These are phyloP conservation scores for Mormoops blainvillei DNA, from an alignment of 2,113 vertebrate species.

Conservation along the genomic window DNA sequence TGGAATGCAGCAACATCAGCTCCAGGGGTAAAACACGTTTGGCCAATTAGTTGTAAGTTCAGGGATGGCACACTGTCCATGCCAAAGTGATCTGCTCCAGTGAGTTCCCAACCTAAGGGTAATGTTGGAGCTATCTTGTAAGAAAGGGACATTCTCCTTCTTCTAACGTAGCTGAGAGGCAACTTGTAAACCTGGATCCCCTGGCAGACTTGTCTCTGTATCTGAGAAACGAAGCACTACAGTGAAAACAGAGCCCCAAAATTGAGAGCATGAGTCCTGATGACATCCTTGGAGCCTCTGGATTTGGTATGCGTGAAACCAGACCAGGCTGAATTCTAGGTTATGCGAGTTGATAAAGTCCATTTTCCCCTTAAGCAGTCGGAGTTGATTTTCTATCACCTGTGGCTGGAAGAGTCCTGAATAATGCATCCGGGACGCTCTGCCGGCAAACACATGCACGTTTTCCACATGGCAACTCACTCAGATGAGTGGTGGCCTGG, in stretches of 20 bases:
- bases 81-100: too few species aligned
- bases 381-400: not conserved
- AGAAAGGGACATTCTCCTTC: not conserved
- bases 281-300: not conserved
- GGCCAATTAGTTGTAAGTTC: not conserved
- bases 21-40: not conserved
- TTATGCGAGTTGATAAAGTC: not conserved
- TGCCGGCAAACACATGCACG: not conserved
- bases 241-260: not conserved
- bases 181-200: not conserved
- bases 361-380: not conserved
- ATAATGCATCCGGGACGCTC: not conserved
- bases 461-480: conserved; percentile 31
- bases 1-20: not conserved
- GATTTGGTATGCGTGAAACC: not conserved
- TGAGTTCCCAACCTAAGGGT: not conserved
- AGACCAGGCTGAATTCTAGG: not conserved
- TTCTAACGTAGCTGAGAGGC: not conserved
- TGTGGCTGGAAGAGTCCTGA: not conserved
- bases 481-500: conserved; percentile 27
- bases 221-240: not conserved
- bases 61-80: rapidly evolving
- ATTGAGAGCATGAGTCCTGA: not conserved
- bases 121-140: rapidly evolving
- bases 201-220: not conserved